phyloP scores from a whole-genome alignment of 35 echinoderm and acorn worm genomes.

The Heliocidaris tuberculata region DNA sequence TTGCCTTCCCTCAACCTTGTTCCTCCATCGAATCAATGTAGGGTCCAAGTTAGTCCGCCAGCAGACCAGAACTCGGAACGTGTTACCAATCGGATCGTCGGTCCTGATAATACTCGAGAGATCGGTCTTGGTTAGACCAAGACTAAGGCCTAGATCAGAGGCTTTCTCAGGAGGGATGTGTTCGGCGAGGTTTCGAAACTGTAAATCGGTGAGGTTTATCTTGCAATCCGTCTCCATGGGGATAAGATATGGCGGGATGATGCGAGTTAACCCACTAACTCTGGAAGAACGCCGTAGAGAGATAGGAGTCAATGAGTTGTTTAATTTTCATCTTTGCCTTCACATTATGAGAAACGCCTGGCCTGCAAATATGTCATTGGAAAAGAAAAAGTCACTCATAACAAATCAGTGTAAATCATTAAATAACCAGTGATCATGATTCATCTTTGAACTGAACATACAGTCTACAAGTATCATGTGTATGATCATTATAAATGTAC shows the following conservation, averaged over 20 bases:
- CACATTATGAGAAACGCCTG: background rate
- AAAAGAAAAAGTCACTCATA: no score
- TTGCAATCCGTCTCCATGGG: constrained; percentile 26
- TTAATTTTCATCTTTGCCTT: background rate
- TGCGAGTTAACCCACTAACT: background rate
- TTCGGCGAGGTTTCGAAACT: constrained; percentile 19
- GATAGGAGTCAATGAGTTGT: background rate
- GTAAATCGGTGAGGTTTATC: constrained; percentile 21
- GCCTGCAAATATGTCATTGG: no score
- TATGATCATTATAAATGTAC: no score
- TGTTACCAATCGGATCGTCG: background rate
- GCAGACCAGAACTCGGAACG: constrained; percentile 14
- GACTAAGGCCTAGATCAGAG: constrained; percentile 7
- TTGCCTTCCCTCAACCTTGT: constrained; percentile 26
- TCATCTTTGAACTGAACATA: no score
- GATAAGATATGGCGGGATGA: background rate
- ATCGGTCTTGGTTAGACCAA: constrained; percentile 33
- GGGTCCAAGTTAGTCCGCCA: constrained; percentile 45
- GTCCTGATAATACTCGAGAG: background rate
- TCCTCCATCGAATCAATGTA: constrained; percentile 16
- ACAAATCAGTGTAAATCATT: no score
- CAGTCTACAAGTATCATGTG: no score
- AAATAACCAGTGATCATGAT: no score
- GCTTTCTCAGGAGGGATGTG: constrained; percentile 22
- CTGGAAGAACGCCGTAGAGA: background rate